phyloP scores from a whole-genome alignment of 2,797 vertebrate genomes.

The Alexandromys oeconomus region DNA sequence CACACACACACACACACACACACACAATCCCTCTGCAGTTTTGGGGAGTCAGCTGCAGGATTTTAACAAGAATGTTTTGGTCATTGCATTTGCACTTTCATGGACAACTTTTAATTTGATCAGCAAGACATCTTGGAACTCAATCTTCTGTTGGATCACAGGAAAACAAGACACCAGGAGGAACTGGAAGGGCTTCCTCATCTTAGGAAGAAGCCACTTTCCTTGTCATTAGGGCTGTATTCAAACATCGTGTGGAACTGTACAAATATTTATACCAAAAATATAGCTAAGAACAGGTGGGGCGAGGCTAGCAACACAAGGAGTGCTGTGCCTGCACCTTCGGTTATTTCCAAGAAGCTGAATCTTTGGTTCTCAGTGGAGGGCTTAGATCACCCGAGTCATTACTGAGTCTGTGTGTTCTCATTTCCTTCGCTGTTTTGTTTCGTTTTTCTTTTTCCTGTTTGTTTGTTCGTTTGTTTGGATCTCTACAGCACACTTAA shows the following conservation, averaged over 20 bases:
- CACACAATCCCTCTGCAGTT: conserved; percentile 89
- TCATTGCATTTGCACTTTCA: conserved; percentile 94
- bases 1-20: conserved; percentile 85
- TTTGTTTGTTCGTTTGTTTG: conserved; percentile 84
- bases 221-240: conserved; percentile 92
- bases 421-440: conserved; percentile 87
- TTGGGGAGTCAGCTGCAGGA: conserved; percentile 90
- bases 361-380: conserved; percentile 87
- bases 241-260: conserved; percentile 92
- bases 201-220: conserved; percentile 87
- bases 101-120: conserved; percentile 94
- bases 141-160: conserved; percentile 91
- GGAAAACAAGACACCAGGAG: conserved; percentile 89
- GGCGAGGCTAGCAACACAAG: conserved; percentile 87
- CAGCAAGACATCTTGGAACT: conserved; percentile 93
- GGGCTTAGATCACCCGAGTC: conserved; percentile 86
- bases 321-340: conserved; percentile 89
- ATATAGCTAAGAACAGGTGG: conserved; percentile 89
- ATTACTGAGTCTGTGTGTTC: conserved; percentile 87
- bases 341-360: conserved; percentile 88
- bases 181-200: conserved; percentile 88
- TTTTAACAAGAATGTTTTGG: conserved; percentile 93
- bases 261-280: conserved; percentile 93
- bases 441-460: conserved; percentile 69
- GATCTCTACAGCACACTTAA: conserved; percentile 89